Base-by-base conservation (phyloP, 2,888 invertebrate genomes). In the Dusona sp. region DNA sequence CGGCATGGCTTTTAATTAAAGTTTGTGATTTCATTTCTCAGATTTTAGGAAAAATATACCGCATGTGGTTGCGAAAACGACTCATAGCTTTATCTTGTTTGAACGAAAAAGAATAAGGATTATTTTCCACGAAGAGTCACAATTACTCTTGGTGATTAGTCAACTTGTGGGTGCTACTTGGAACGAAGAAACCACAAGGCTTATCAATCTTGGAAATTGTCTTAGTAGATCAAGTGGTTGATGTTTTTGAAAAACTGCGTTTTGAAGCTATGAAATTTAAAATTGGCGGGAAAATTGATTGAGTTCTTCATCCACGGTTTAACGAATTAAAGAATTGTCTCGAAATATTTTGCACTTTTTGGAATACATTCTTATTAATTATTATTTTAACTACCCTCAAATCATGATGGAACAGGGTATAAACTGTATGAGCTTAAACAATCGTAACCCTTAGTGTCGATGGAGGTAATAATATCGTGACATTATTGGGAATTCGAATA, bases 31-130 rank as follows among this genome's bases (percentile, higher is more conserved):
- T 16, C 13, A 79, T 78, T 79, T n/a, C 61, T 7, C 16, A n/a
- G 65, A 33, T 51, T 64, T 38, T n/a, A 70, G 75, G 42, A 77
- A 75, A 83, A 83, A 79, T 74, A 42, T 73, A 68, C 36, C n/a
- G 42, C 25, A 65, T 48, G 51, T 77, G 29, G 19, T 33, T 25
- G 38, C 61, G 16, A 13, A 64, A 80, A 64, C 51, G 9, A 64
- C 36, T 45, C 33, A 54, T 16, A 73, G 36, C 33, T 80, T 48
- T 6, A 72, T 36, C 48, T 45, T 48, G n/a, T 36, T 22, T 16
- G 19, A 54, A 33, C n/a, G 29, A 33, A 16, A 68, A 42, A 45
- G 38, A 36, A 48, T 77, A 33, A 11, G 25, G 11, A 11, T 64
- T 45, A 54, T 11, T 38, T 61, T 68, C 36, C 6, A 29, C 25